Conservation (phyloP, 2,888 invertebrate species). For the Macroteleia sp. region DNA sequence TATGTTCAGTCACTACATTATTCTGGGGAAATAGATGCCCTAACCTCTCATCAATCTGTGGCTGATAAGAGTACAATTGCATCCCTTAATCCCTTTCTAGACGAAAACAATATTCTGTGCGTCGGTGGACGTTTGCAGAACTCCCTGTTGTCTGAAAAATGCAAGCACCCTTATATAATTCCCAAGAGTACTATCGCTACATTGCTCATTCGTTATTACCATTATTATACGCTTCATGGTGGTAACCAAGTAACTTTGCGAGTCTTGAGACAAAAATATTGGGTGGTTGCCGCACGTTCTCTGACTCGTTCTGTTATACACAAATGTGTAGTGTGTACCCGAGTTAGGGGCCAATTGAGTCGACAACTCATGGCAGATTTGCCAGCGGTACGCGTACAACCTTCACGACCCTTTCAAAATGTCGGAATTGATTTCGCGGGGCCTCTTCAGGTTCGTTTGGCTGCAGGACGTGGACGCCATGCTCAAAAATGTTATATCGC, state of each 20-base stretch:
- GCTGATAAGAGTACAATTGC: too few species aligned
- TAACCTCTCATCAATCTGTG: too few species aligned
- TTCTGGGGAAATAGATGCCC: too few species aligned
- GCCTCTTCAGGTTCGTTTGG: constrained; percentile 36
- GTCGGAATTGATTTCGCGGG: constrained; percentile 66
- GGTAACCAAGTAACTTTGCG: constrained; percentile 4
- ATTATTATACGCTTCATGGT: neutral
- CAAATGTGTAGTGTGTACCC: too few species aligned
- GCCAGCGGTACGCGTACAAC: neutral
- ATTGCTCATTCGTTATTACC: neutral
- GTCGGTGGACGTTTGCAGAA: too few species aligned
- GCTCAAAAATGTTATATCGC: constrained; percentile 48
- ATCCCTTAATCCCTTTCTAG: too few species aligned
- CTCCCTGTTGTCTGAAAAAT: too few species aligned
- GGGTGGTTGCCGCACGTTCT: neutral
- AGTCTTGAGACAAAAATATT: neutral
- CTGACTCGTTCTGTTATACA: too few species aligned
- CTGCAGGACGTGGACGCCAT: constrained; percentile 54
- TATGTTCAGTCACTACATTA: too few species aligned
- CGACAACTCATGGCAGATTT: neutral
- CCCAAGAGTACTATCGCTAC: neutral
- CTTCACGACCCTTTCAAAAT: neutral
- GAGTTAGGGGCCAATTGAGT: too few species aligned
- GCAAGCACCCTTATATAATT: neutral
- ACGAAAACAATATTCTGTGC: too few species aligned